These are phyloP conservation scores for Merluccius polli DNA, from an alignment of 2,797 vertebrate species.

Conservation along the genomic window DNA sequence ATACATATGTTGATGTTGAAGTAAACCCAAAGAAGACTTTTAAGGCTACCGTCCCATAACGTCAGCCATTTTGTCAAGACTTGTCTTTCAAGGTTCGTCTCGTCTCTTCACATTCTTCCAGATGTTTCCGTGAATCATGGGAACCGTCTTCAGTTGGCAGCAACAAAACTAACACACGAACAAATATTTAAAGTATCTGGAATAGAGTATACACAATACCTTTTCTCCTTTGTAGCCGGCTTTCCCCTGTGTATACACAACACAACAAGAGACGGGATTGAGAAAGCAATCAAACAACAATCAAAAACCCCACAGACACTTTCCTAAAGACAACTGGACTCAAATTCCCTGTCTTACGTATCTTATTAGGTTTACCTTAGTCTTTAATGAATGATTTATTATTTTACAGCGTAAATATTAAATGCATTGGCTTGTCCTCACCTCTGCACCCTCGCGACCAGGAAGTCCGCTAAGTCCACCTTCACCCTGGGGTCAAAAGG, in stretches of 20 bases:
- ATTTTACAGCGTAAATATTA: neutral
- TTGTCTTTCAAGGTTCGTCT: neutral
- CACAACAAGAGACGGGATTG: conserved; percentile 20
- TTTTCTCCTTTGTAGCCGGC: conserved; percentile 88
- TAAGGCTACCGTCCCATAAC: neutral
- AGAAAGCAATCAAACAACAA: conserved; percentile 8
- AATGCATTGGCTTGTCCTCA: conserved; percentile 45
- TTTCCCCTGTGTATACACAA: conserved; percentile 78
- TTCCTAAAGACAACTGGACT: neutral
- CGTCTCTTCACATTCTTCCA: neutral
- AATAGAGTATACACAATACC: conserved; percentile 64
- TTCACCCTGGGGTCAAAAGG: conserved; percentile 73
- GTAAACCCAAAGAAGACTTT: neutral
- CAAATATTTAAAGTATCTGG: neutral
- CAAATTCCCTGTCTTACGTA: neutral
- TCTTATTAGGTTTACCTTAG: neutral
- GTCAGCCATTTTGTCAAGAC: neutral
- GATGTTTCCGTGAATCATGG: neutral
- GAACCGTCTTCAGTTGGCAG: neutral
- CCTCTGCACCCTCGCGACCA: conserved; percentile 81
- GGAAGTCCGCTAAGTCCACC: conserved; percentile 79
- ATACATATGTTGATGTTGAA: neutral
- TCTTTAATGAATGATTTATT: neutral
- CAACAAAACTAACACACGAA: neutral
- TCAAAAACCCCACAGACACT: neutral